A percentile compares a stretch with the other conserved stretches of the same genome.
phyloP scores from a whole-genome alignment of 2,888 invertebrate species.

The Philereme transversata region DNA sequence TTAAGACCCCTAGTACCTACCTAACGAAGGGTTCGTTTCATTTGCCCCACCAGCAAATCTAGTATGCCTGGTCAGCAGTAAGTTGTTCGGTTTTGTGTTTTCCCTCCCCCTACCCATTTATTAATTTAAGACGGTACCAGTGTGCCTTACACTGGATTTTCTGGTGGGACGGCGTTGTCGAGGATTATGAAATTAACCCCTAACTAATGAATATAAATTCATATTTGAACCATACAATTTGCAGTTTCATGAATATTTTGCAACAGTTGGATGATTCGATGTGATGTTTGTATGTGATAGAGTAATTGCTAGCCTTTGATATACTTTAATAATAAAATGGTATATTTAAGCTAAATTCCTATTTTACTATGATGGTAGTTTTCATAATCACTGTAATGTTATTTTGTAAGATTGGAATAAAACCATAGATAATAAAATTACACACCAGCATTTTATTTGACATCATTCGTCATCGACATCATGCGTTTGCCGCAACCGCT shows the following conservation, averaged over 20 bases:
- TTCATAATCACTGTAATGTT: slow-evolving; percentile 49
- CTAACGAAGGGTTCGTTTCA: too few relatives aligned
- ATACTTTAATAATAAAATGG: slow-evolving; percentile 49
- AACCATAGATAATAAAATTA: slow-evolving; percentile 14
- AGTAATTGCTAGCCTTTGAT: slow-evolving; percentile 52
- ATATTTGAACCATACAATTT: background rate
- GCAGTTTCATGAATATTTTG: background rate
- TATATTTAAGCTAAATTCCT: slow-evolving; percentile 63
- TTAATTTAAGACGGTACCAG: too few relatives aligned
- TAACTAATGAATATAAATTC: background rate
- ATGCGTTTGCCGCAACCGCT: too few relatives aligned
- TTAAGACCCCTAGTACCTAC: too few relatives aligned
- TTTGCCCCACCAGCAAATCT: too few relatives aligned
- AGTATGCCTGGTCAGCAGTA: too few relatives aligned
- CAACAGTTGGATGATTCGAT: background rate
- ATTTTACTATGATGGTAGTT: slow-evolving; percentile 70
- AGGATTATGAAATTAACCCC: too few relatives aligned
- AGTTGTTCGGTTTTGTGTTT: too few relatives aligned
- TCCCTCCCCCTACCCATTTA: too few relatives aligned
- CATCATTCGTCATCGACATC: background rate
- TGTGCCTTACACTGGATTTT: too few relatives aligned
- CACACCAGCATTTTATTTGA: slow-evolving; percentile 17
- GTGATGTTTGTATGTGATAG: slow-evolving; percentile 81
- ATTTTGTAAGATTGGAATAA: slow-evolving; percentile 71
- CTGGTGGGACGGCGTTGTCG: too few relatives aligned